Conservation (phyloP, 1,140 invertebrate species). For the Zaprionus taronus region DNA sequence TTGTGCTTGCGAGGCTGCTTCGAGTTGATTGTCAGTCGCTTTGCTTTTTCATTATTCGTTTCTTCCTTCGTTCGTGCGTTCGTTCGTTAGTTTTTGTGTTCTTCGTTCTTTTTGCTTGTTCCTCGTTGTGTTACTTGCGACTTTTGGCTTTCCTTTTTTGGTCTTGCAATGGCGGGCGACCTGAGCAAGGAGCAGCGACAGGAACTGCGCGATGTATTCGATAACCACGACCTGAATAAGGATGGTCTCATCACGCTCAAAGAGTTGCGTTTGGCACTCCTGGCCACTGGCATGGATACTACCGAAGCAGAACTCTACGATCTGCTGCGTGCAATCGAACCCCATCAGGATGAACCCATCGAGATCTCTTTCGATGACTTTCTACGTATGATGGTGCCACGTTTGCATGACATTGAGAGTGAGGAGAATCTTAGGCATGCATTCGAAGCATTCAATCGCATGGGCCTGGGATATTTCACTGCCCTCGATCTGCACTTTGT, state of each 20-base stretch:
- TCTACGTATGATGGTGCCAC: constrained; percentile 22
- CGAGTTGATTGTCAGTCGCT: constrained; percentile 72
- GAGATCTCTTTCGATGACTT: constrained; percentile 15
- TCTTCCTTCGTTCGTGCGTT: constrained; percentile 16
- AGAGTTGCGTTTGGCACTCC: constrained; percentile 37
- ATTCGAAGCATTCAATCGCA: constrained; percentile 44
- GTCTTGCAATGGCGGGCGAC: not conserved
- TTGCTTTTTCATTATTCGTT: constrained; percentile 19
- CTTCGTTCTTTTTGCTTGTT: not conserved
- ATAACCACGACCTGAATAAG: constrained; percentile 27
- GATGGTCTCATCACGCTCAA: constrained; percentile 8
- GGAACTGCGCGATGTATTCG: constrained; percentile 44
- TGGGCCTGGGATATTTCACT: constrained; percentile 25
- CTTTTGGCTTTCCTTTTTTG: not conserved
- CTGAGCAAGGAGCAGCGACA: constrained; percentile 13
- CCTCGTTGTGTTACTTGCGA: not conserved
- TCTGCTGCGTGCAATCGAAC: constrained; percentile 18
- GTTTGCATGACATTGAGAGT: constrained; percentile 25
- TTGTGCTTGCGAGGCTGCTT: not conserved
- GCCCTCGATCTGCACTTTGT: constrained; percentile 37
- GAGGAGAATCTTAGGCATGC: constrained; percentile 24
- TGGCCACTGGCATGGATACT: constrained; percentile 23
- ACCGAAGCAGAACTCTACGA: constrained; percentile 63
- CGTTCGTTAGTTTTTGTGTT: constrained; percentile 8
- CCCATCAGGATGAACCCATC: not conserved